These are phyloP conservation scores for Serilophus lunatus DNA, from an alignment of 2,113 vertebrate species.

Conservation along the genomic window DNA sequence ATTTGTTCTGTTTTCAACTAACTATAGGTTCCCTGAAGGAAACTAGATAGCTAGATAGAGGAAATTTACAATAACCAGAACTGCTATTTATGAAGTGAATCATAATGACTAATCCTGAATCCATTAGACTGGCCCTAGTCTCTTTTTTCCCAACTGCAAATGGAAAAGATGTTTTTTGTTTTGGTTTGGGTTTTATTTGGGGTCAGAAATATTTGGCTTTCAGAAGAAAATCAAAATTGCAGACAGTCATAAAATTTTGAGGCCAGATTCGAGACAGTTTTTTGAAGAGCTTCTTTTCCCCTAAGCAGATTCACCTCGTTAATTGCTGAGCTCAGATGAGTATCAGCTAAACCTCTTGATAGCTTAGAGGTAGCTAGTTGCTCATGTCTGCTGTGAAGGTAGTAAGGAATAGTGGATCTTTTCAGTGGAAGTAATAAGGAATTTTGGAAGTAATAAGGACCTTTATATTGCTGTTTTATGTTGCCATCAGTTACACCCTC, in stretches of 20 bases:
- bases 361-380: neutral
- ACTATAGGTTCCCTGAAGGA: slow-evolving; percentile 1
- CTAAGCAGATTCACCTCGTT: neutral
- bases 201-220: neutral
- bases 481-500: neutral
- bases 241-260: neutral
- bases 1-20: neutral
- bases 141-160: neutral
- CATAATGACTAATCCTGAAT: slow-evolving; percentile 7
- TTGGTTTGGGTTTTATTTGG: neutral
- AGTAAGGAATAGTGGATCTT: neutral
- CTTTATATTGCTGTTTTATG: neutral
- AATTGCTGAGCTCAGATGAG: neutral
- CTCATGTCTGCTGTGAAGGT: neutral
- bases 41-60: slow-evolving; percentile 9
- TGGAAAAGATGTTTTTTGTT: neutral
- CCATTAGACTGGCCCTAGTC: neutral
- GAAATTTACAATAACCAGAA: neutral
- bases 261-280: neutral
- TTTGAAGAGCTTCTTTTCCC: neutral
- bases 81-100: slow-evolving; percentile 19
- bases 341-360: neutral
- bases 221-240: neutral
- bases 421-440: neutral
- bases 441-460: neutral